Base-by-base conservation (phyloP, 2,888 invertebrate species). In the Coleophora deauratella region DNA sequence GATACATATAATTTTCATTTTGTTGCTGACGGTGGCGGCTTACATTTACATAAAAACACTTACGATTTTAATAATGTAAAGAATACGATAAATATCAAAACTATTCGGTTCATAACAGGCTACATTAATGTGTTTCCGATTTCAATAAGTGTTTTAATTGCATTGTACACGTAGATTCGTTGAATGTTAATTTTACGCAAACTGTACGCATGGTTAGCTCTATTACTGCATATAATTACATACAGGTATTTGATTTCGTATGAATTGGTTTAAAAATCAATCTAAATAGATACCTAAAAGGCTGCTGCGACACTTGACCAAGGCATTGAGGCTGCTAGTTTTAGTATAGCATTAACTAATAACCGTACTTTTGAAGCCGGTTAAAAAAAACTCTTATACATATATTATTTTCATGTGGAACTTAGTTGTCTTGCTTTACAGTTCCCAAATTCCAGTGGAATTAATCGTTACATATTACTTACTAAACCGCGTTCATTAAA, bases 111-210 rank as follows among this genome's bases (percentile, higher is more conserved):
- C 15, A 49, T 44, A 40, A 47, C 41, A 52, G 47, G 45, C 37
- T 40, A 47, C 44, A 45, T 57, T 59, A 62, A 64, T 63, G 52
- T 52, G 46, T 59, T 58, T 61, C 56, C 57, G 55, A 63, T 63
- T 63, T 57, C 55, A 54, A 55, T 59, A 52, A n/a, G 54, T 53
- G 47, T 50, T 62, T 47, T 51, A 64, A 61, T 64, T 62, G 51
- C 52, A 38, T 39, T 43, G 50, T 57, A 52, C 53, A 53, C 59
- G 59, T 34, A 14, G 15, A 34, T 59, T 55, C 45, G 58, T 59
- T 57, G 54, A 59, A 57, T 50, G 55, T 54, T 49, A 60, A 59
- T 60, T 60, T 61, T 55, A 57, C 57, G 54, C 57, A 52, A 53
- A 57, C 50, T 9, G 15, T 38, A 41, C 41, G 40, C 27, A 33